These are phyloP conservation scores for Oligia fasciuncula DNA, from an alignment of 2,888 invertebrate genomes.

Conservation along the genomic window DNA sequence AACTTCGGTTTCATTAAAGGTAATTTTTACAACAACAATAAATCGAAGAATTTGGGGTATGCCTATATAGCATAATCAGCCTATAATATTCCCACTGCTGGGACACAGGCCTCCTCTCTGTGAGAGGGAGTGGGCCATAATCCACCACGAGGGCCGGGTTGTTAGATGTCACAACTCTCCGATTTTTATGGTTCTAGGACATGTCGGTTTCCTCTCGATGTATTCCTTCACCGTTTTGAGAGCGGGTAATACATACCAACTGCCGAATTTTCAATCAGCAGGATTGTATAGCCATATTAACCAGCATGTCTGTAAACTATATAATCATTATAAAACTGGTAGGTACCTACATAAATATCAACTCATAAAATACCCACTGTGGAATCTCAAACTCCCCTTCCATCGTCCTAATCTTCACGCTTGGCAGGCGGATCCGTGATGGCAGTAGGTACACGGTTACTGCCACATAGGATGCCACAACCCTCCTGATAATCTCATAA, in stretches of 20 bases:
- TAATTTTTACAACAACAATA: background rate
- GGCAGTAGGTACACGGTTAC: conserved; percentile 22
- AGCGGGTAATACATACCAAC: background rate
- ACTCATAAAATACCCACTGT: conserved; percentile 19
- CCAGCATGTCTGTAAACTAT: background rate
- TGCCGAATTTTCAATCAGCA: background rate
- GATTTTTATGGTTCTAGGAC: background rate
- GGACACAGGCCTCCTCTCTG: background rate
- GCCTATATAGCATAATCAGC: background rate
- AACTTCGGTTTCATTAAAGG: background rate
- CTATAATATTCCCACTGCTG: background rate
- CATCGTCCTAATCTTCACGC: conserved; percentile 51
- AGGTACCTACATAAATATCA: background rate
- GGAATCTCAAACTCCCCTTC: conserved; percentile 14
- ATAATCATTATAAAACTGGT: background rate
- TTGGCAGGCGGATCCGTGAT: conserved; percentile 8
- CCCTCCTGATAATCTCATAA: conserved; percentile 56
- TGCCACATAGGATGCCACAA: conserved; percentile 38
- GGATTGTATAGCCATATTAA: background rate
- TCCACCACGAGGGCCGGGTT: background rate
- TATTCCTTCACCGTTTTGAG: background rate
- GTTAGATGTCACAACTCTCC: background rate
- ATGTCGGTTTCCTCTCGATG: background rate
- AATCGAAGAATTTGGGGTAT: background rate
- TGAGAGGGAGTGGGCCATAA: background rate